Conservation (phyloP, 1,140 invertebrate genomes). For the Caenorhabditis remanei region DNA sequence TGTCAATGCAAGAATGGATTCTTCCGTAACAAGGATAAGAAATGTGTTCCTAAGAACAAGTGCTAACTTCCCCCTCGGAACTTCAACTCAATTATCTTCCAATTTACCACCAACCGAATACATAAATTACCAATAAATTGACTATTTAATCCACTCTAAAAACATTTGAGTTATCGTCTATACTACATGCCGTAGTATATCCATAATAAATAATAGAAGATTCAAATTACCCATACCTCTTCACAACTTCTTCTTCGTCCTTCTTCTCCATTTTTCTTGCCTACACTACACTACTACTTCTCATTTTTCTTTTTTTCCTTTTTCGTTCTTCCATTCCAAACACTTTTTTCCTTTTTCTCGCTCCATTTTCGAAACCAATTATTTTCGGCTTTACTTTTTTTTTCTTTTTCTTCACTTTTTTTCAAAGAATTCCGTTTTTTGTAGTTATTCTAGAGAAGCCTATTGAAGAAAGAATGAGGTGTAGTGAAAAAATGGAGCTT, state of each 20-base stretch:
- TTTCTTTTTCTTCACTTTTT: neutral
- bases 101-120: neutral
- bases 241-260: neutral
- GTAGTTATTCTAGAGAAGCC: no score
- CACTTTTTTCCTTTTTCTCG: constrained; percentile 2
- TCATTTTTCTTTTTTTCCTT: constrained; percentile 38
- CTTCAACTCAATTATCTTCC: neutral
- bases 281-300: neutral
- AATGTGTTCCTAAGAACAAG: constrained; percentile 56
- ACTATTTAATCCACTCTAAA: no score
- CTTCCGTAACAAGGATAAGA: constrained; percentile 60
- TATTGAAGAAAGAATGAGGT: no score
- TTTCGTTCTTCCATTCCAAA: neutral
- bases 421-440: neutral
- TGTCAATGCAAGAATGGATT: constrained; percentile 65
- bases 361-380: constrained; percentile 40
- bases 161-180: no score
- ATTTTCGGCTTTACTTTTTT: constrained; percentile 47
- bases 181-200: neutral
- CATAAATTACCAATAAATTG: neutral
- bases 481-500: no score
- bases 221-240: neutral
- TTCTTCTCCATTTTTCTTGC: neutral
- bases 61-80: constrained; percentile 40
- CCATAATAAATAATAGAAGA: neutral